phyloP scores from a whole-genome alignment of 37 sponge, comb jelly and placozoan genomes.

The Geodia barretti region DNA sequence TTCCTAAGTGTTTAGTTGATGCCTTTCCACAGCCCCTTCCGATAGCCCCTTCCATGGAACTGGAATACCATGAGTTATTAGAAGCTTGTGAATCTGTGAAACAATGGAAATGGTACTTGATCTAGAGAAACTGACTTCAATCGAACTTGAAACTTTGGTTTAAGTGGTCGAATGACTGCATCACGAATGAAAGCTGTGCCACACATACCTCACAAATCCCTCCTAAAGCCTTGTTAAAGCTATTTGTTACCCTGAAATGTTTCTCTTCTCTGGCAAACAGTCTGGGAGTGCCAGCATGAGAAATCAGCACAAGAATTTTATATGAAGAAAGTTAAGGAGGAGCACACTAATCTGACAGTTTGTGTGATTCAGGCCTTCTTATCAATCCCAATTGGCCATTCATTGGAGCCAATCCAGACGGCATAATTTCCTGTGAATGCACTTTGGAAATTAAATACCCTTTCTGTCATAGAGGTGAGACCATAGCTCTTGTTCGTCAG shows the following conservation, averaged over 20 bases:
- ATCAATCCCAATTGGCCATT: constrained; percentile 19
- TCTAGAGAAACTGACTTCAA: neutral
- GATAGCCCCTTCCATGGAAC: neutral
- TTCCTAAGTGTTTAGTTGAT: neutral
- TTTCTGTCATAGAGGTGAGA: neutral
- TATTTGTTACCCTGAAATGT: neutral
- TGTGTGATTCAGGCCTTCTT: neutral
- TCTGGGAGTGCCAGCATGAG: neutral
- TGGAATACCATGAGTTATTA: neutral
- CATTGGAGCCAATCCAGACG: constrained; percentile 8
- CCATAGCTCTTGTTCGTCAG: neutral
- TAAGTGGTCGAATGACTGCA: neutral
- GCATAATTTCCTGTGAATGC: neutral
- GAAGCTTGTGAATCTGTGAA: neutral
- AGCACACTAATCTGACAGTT: neutral
- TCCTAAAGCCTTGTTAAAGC: neutral
- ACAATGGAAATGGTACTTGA: neutral
- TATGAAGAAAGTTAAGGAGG: constrained; percentile 6
- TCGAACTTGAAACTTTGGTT: neutral
- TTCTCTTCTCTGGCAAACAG: neutral
- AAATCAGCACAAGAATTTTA: constrained; percentile 2
- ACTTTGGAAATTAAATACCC: constrained; percentile 19
- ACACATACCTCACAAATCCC: neutral
- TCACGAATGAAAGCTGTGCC: neutral
- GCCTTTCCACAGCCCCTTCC: neutral